Conservation (phyloP, 2,113 vertebrate species). For the Noturus placidus region DNA sequence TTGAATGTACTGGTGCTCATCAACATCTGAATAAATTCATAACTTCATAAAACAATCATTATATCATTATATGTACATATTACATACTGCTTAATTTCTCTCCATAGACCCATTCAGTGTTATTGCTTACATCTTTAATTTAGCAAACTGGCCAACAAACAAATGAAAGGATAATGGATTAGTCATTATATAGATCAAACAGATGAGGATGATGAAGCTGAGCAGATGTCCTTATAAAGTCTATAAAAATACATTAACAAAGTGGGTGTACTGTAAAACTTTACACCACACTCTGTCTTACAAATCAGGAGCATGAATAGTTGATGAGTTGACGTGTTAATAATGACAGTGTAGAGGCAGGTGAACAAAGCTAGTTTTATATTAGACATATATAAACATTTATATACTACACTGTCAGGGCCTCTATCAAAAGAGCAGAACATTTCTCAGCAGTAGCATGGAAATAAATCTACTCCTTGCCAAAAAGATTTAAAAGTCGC, state of each 20-base stretch:
- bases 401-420: conserved; percentile 50
- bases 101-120: too few relatives aligned
- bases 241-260: neutral
- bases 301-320: neutral
- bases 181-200: too few relatives aligned
- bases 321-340: conserved; percentile 7
- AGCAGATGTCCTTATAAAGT: neutral
- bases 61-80: neutral
- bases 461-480: conserved; percentile 40
- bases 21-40: neutral
- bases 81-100: neutral
- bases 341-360: conserved; percentile 35
- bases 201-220: neutral
- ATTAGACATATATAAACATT: conserved; percentile 50
- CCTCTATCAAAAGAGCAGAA: conserved; percentile 53
- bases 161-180: neutral
- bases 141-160: neutral
- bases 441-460: conserved; percentile 40
- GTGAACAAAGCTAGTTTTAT: conserved; percentile 46
- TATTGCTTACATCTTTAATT: neutral
- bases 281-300: neutral
- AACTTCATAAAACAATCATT: neutral
- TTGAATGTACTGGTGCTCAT: neutral
- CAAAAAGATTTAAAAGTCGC: conserved; percentile 53
- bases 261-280: neutral